phyloP scores from a whole-genome alignment of 2,888 invertebrate species.

The Drosophila testacea region DNA sequence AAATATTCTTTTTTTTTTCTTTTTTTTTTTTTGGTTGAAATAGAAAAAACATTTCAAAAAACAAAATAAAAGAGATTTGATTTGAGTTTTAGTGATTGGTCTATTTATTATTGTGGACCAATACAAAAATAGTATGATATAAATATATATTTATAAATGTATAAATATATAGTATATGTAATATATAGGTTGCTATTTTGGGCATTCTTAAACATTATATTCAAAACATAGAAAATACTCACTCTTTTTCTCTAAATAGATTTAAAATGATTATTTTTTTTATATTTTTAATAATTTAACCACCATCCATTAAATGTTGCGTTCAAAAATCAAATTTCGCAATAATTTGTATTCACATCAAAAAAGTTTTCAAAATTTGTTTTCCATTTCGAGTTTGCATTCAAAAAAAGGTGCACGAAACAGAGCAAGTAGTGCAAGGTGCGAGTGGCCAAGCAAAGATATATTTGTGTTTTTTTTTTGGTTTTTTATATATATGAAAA shows the following conservation, averaged over 20 bases:
- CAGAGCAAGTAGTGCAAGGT: conserved; percentile 81
- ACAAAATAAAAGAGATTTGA: conserved; percentile 53
- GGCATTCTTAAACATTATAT: conserved; percentile 79
- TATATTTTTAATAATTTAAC: conserved; percentile 63
- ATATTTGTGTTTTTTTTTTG: conserved; percentile 56
- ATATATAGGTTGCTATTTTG: conserved; percentile 59
- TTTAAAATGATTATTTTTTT: conserved; percentile 62
- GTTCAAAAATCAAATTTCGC: conserved; percentile 82
- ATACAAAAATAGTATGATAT: conserved; percentile 48
- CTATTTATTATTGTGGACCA: conserved; percentile 59
- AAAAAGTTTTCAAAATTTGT: conserved; percentile 75
- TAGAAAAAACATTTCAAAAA: conserved; percentile 78
- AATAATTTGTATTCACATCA: conserved; percentile 79
- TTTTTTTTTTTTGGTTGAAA: conserved; percentile 50
- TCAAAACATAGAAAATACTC: conserved; percentile 83
- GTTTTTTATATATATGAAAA: conserved; percentile 70
- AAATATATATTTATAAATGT: conserved; percentile 28
- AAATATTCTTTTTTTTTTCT: conserved; percentile 23
- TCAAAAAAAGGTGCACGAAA: conserved; percentile 81
- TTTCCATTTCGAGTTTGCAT: conserved; percentile 80
- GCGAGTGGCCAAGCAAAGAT: conserved; percentile 83
- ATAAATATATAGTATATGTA: conserved; percentile 35
- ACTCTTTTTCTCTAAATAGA: conserved; percentile 85
- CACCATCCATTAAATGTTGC: conserved; percentile 81
- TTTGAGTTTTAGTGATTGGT: conserved; percentile 60